A percentile compares a stretch with the other conserved stretches of the same genome.
phyloP scores from a whole-genome alignment of 2,797 vertebrate species.

The Melanotaenia maccullochi region DNA sequence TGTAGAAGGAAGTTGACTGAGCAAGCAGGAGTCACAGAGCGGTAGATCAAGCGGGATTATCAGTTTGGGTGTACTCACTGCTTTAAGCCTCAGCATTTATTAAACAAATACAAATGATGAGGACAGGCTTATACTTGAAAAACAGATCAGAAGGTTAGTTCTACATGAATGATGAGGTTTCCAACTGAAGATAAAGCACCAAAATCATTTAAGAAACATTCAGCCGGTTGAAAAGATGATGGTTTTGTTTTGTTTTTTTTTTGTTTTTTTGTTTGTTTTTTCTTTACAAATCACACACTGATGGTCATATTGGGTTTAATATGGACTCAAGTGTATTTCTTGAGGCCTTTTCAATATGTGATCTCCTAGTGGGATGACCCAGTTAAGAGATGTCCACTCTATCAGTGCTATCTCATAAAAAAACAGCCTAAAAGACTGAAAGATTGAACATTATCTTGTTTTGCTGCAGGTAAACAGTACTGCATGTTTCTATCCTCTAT shows the following conservation, averaged over 20 bases:
- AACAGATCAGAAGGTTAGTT: not conserved
- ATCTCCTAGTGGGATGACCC: no score
- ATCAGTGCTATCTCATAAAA: no score
- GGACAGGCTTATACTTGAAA: conserved; percentile 7
- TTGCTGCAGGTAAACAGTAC: no score
- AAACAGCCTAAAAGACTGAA: no score
- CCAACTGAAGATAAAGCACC: not conserved
- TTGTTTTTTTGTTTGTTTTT: not conserved
- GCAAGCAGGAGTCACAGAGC: conserved; percentile 7
- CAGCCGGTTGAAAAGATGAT: not conserved
- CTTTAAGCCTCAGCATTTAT: conserved; percentile 18
- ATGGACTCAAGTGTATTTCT: no score
- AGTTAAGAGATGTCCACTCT: no score
- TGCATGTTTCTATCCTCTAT: no score
- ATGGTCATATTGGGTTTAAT: no score
- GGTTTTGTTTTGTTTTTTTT: not conserved
- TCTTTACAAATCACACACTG: no score
- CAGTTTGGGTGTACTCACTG: conserved; percentile 15
- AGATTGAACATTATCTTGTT: no score
- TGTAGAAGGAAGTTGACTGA: conserved; percentile 13
- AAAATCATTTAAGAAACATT: conserved; percentile 1
- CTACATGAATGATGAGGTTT: not conserved
- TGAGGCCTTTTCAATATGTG: no score
- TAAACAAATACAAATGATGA: conserved; percentile 15
- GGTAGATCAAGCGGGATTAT: conserved; percentile 22